phyloP scores from a whole-genome alignment of 53 echinoderm and acorn worm genomes.

The Actinopyga echinites region DNA sequence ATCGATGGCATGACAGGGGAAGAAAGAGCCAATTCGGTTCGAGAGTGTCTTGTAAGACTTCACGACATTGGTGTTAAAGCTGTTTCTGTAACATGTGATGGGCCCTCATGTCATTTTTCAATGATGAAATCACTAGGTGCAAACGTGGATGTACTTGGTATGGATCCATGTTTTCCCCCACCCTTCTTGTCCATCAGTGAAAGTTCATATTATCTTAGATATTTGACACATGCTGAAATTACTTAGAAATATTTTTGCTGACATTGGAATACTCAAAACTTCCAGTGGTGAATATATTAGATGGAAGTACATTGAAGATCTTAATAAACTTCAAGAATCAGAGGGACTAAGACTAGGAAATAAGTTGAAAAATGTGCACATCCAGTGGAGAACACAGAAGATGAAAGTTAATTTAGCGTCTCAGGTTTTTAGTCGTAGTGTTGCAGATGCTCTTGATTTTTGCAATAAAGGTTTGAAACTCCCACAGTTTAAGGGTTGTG shows the following conservation, averaged over 20 bases:
- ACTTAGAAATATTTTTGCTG: constrained; percentile 39
- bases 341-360: constrained; percentile 55
- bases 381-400: constrained; percentile 46
- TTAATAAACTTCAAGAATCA: constrained; percentile 40
- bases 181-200: constrained; percentile 12
- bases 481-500: constrained; percentile 41
- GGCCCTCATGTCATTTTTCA: constrained; percentile 35
- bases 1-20: constrained; percentile 33
- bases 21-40: constrained; percentile 53
- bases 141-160: constrained; percentile 10
- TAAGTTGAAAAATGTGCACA: constrained; percentile 48
- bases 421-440: constrained; percentile 47
- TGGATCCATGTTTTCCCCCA: constrained; percentile 48
- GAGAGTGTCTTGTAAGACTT: constrained; percentile 48
- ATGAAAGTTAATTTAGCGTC: constrained; percentile 56
- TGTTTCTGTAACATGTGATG: constrained; percentile 51
- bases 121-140: constrained; percentile 48
- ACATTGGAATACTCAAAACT: constrained; percentile 26
- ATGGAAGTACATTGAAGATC: constrained; percentile 38
- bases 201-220: constrained; percentile 38
- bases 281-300: constrained; percentile 19
- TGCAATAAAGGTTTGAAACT: constrained; percentile 10
- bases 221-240: constrained; percentile 53
- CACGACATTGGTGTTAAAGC: constrained; percentile 23
- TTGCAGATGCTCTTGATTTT: constrained; percentile 51